phyloP scores from a whole-genome alignment of 1,140 invertebrate species.

The Frieseomelitta varia region DNA sequence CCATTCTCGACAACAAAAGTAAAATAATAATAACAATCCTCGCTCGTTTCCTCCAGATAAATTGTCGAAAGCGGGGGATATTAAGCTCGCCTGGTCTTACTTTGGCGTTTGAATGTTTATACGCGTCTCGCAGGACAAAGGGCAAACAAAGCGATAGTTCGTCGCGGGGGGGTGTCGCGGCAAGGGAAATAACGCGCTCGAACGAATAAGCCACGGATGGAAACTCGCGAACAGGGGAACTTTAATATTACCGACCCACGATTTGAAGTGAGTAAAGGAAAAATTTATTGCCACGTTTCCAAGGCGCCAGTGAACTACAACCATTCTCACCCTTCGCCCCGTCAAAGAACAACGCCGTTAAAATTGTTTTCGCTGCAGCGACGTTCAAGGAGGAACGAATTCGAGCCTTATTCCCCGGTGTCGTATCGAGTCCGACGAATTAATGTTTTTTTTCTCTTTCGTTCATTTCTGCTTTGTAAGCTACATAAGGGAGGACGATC shows the following conservation, averaged over 20 bases:
- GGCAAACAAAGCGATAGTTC: constrained; percentile 63
- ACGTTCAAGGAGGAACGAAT: background rate
- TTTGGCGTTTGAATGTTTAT: constrained; percentile 60
- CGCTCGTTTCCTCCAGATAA: background rate
- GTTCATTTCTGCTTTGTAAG: too few species aligned
- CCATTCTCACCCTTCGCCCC: too few species aligned
- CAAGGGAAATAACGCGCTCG: constrained; percentile 29
- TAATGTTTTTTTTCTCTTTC: too few species aligned
- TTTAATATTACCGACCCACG: constrained; percentile 33
- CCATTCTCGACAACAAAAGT: too few species aligned
- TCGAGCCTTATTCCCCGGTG: background rate
- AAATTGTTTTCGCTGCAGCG: background rate
- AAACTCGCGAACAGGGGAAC: constrained; percentile 42
- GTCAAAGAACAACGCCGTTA: constrained; percentile 1
- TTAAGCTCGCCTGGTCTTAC: constrained; percentile 19
- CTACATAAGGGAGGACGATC: too few species aligned
- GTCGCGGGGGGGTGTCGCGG: constrained; percentile 17
- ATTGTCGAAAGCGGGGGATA: background rate
- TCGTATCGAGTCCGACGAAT: background rate
- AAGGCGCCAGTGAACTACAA: background rate
- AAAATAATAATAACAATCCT: background rate
- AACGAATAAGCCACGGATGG: constrained; percentile 26
- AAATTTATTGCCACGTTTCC: constrained; percentile 20
- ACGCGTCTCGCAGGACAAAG: constrained; percentile 52
- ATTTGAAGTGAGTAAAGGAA: constrained; percentile 31